Evolutionary conservation across 37 sponge, comb jelly and placozoan genomes (phyloP), one percentile per base, ranked within the genome.

Genomic region (Beroe ovata): DNA sequence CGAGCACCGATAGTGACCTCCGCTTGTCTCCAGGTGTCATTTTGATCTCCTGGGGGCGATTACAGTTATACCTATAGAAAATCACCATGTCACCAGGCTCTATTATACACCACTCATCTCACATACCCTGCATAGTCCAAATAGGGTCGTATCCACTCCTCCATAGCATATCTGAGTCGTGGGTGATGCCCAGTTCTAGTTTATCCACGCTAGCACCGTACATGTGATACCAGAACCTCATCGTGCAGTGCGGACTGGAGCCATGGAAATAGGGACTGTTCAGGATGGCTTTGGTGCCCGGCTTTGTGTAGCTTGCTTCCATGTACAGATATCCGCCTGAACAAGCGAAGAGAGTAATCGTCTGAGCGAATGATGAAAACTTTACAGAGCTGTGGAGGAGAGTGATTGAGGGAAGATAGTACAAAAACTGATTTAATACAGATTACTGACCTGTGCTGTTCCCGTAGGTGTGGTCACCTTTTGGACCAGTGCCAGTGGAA

Each of bases 211-310:
- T 89, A 23, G 62, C 71, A 16, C 91, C 91, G 69, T 90, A 91
- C 89, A 91, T 89, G 69, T 91, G 91, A 28, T 89, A 89, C 91
- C 91, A 91, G 69, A 89, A 91, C 14, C 60, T 60, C 39, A 90
- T 25, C 60, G 28, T 29, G 35, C 91, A 90, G 21, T 33, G 39
- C 1, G 59, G 59, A 4, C 89, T 35, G 26, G 84, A 77, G 54
- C 54, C 22, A 54, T 77, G 84, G 84, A 77, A 77, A 29, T 41
- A 39, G 54, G 84, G 84, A 25, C 84, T 77, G 84, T 77, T 42
- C 23, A 77, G 84, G 84, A 77, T 40, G 42, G 89, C 60, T 20
- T 40, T 89, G 38, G 20, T 14, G 58, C 89, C 89, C 11, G 89
- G 89, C 22, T 19, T 29, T 37, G 89, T 59, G 39, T 36, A 21